Conservation (phyloP, 2,888 invertebrate species). For the Leptinotarsa peninsularis region DNA sequence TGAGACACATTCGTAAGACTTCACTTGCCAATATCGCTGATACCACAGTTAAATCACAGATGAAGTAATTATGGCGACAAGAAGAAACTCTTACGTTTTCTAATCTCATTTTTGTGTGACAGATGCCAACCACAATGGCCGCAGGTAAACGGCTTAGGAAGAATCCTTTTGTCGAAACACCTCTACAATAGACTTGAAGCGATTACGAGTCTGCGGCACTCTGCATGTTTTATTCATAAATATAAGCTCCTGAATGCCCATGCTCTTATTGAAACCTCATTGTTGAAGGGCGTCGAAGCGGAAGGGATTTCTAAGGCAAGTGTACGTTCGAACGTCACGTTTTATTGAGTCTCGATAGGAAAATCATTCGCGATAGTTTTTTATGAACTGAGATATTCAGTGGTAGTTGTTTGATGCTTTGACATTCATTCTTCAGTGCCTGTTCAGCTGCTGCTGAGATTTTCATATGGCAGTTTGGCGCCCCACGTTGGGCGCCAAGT, state of each 20-base stretch:
- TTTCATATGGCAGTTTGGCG: too few species aligned
- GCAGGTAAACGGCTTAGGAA: constrained; percentile 17
- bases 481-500: too few species aligned
- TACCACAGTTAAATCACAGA: not conserved
- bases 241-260: constrained; percentile 16
- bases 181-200: constrained; percentile 6
- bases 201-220: constrained; percentile 9
- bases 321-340: not conserved
- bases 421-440: too few species aligned
- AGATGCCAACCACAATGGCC: constrained; percentile 14
- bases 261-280: constrained; percentile 11
- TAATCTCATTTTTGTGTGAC: constrained; percentile 19
- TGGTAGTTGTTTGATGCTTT: too few species aligned
- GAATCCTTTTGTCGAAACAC: constrained; percentile 9
- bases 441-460: too few species aligned
- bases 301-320: not conserved
- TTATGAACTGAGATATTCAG: too few species aligned
- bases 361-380: not conserved
- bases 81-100: constrained; percentile 2
- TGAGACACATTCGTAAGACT: too few species aligned
- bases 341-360: not conserved
- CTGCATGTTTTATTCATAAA: constrained; percentile 16
- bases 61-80: not conserved
- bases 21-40: too few species aligned
- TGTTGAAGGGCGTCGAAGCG: not conserved